These are phyloP conservation scores for Drosophila maculinotata DNA, from an alignment of 2,888 invertebrate genomes.

Conservation along the genomic window DNA sequence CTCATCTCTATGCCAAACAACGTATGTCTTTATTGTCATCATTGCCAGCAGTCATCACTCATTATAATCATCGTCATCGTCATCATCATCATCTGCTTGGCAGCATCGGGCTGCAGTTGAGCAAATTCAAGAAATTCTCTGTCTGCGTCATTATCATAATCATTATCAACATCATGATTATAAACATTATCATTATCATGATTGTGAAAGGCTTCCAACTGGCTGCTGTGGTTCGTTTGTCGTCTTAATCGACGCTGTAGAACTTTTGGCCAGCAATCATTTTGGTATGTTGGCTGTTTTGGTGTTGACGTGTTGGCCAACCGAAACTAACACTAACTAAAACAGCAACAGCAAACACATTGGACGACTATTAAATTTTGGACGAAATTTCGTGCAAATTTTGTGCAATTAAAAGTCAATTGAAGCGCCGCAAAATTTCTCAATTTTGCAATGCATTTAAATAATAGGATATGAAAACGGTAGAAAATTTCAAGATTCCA, in stretches of 20 bases:
- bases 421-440: slow-evolving; percentile 44
- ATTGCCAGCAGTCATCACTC: slow-evolving; percentile 7
- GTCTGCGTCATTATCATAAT: slow-evolving; percentile 37
- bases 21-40: slow-evolving; percentile 36
- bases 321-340: slow-evolving; percentile 57
- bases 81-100: background rate
- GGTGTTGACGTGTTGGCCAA: slow-evolving; percentile 65
- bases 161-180: slow-evolving; percentile 50
- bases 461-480: slow-evolving; percentile 1
- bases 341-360: slow-evolving; percentile 52
- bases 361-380: slow-evolving; percentile 42
- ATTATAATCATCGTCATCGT: slow-evolving; percentile 12
- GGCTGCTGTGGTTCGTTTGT: slow-evolving; percentile 67
- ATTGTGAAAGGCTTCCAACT: slow-evolving; percentile 48
- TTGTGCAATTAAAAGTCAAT: slow-evolving; percentile 73
- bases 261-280: slow-evolving; percentile 60
- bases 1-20: slow-evolving; percentile 32
- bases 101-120: slow-evolving; percentile 10
- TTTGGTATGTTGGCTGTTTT: slow-evolving; percentile 30
- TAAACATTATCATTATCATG: slow-evolving; percentile 36
- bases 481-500: background rate
- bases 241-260: slow-evolving; percentile 65
- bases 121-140: slow-evolving; percentile 30
- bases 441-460: slow-evolving; percentile 31
- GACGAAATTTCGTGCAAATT: slow-evolving; percentile 37